Evolutionary conservation across 2,888 invertebrate genomes (phyloP), one percentile per base, ranked within the genome.

Genomic region (Pristionchus mayeri): DNA sequence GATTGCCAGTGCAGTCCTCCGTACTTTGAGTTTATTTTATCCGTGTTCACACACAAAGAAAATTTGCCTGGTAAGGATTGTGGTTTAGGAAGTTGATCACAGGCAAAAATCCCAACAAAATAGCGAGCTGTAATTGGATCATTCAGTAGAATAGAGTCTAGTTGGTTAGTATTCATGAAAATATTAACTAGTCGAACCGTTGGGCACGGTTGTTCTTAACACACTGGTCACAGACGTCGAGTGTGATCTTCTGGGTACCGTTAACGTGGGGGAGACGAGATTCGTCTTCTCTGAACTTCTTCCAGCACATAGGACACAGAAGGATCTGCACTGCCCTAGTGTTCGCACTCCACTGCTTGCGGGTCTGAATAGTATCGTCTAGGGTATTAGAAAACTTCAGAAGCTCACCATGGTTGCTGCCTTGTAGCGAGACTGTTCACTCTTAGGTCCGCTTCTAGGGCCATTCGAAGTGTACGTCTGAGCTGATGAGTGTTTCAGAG

Each of bases 1-100:
- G 71, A 71, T n/a, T 71, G 71, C 71, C 71, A 71, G 40, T 71
- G 71, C 9, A 40, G 21, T n/a, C 71, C 71, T 16, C 63, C 63
- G 3, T 34, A 63, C 24, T 37, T 71, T 1, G 71, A 71, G 13
- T 34, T 7, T 3, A 21, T 34, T 40, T 40, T 34, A 67, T 67
- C 67, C 0, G 63, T 63, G 63, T 63, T 63, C 2, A 71, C 71
- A 71, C 71, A 71, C 2, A 71, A 21, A 37, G 71, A 37, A 16
- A 71, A 71, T 1, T n/a, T 40, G n/a, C 2, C 2, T 1, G 71
- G 71, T 40, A 71, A 21, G 1, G 71, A 27, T 21, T 3, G 9
- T 3, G 71, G 71, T 2, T 71, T 7, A 3, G 71, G 71, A 21
- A 71, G 71, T 44, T 40, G n/a, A 30, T 71, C 71, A 71, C 71